Percentiles rank a stretch among this genome's conserved stretches.
Conservation (phyloP, 53 echinoderm and acorn worm genomes). For the Arbacia lixula region DNA sequence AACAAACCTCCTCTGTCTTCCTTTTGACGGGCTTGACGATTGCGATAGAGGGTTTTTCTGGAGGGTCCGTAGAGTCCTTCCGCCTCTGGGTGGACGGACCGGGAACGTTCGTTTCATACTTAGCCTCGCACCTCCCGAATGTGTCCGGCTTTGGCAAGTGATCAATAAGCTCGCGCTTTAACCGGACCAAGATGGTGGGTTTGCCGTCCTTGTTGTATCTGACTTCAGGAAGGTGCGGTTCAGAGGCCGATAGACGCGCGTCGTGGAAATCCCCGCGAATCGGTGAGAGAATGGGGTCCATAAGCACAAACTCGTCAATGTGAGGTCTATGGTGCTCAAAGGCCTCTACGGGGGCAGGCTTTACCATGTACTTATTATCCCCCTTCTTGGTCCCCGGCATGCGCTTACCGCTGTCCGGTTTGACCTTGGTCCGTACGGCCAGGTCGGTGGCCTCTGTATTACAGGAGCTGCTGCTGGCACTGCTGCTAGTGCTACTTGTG, state of each 20-base stretch:
- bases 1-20: constrained; percentile 51
- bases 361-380: constrained; percentile 25
- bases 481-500: constrained; percentile 23
- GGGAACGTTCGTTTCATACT: constrained; percentile 28
- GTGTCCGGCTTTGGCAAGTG: constrained; percentile 55
- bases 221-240: constrained; percentile 15
- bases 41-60: constrained; percentile 45
- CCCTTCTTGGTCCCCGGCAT: constrained; percentile 40
- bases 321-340: constrained; percentile 23
- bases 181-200: constrained; percentile 5
- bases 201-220: constrained; percentile 39
- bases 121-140: constrained; percentile 11
- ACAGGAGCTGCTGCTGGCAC: constrained; percentile 8
- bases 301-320: constrained; percentile 16
- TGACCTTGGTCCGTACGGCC: constrained; percentile 7
- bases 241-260: neutral
- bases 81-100: constrained; percentile 38
- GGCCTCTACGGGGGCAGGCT: constrained; percentile 8
- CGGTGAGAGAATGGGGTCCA: constrained; percentile 45
- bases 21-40: constrained; percentile 55
- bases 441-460: constrained; percentile 21
- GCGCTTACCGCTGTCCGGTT: constrained; percentile 41
- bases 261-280: constrained; percentile 6
- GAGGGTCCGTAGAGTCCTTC: constrained; percentile 48
- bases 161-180: constrained; percentile 39